Conservation (phyloP, 1,140 invertebrate genomes). For the Drosophila busckii region DNA sequence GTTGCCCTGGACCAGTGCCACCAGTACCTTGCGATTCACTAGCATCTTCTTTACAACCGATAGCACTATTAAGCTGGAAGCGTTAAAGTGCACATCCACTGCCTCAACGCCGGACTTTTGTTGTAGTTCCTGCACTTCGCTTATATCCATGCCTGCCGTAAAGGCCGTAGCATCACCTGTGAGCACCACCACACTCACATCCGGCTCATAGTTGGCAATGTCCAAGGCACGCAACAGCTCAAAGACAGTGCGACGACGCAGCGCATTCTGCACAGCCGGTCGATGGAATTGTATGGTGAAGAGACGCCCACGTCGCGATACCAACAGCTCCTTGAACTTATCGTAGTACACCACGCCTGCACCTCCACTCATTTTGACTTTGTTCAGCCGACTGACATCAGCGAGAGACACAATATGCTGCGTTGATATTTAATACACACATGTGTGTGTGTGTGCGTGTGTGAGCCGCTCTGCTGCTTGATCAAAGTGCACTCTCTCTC, state of each 20-base stretch:
- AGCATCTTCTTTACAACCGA: constrained; percentile 90
- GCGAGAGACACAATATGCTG: no score
- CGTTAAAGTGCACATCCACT: constrained; percentile 40
- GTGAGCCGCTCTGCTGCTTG: no score
- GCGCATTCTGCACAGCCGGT: constrained; percentile 88
- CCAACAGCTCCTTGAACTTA: constrained; percentile 44
- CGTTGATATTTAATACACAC: no score
- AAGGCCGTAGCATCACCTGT: constrained; percentile 86
- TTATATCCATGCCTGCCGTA: constrained; percentile 93
- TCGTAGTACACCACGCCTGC: constrained; percentile 20
- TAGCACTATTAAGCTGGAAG: constrained; percentile 78
- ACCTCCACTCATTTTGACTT: constrained; percentile 20
- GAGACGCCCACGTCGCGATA: constrained; percentile 34
- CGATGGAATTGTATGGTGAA: constrained; percentile 85
- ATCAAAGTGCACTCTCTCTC: no score
- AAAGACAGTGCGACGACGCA: constrained; percentile 79
- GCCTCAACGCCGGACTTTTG: constrained; percentile 20
- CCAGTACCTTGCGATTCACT: constrained; percentile 91
- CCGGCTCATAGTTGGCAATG: constrained; percentile 33
- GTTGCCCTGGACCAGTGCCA: constrained; percentile 94
- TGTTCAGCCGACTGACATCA: constrained; percentile 6
- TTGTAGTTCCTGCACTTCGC: constrained; percentile 16
- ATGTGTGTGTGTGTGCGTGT: no score
- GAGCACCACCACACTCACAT: constrained; percentile 46
- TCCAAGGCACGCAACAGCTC: constrained; percentile 55